phyloP scores from a whole-genome alignment of 2,888 invertebrate genomes.

The Pollenia griseotomentosa region DNA sequence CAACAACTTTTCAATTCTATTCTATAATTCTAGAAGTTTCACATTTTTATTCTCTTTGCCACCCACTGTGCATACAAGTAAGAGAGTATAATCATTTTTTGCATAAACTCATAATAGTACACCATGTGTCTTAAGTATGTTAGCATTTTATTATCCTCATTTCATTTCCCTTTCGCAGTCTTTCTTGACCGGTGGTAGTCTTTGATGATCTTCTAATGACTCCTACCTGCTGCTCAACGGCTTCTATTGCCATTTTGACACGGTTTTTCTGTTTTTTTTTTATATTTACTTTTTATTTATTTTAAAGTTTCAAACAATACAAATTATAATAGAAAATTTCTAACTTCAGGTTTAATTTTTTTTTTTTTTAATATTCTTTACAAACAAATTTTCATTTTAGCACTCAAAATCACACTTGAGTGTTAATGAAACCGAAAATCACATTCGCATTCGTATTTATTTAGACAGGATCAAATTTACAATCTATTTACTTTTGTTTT shows the following conservation, averaged over 20 bases:
- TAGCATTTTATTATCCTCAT: background rate
- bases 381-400: slow-evolving; percentile 37
- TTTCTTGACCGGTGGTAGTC: slow-evolving; percentile 65
- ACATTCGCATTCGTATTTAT: slow-evolving; percentile 51
- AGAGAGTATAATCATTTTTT: slow-evolving; percentile 40
- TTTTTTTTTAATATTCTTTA: slow-evolving; percentile 32
- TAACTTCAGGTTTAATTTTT: slow-evolving; percentile 19
- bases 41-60: no score
- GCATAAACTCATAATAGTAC: slow-evolving; percentile 48
- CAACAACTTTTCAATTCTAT: no score
- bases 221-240: slow-evolving; percentile 54
- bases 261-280: slow-evolving; percentile 52
- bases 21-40: no score
- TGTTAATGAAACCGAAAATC: slow-evolving; percentile 66
- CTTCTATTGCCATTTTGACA: slow-evolving; percentile 60
- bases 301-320: slow-evolving; percentile 3
- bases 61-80: slow-evolving; percentile 7
- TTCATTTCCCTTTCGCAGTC: slow-evolving; percentile 8
- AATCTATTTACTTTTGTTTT: slow-evolving; percentile 49
- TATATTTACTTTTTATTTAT: slow-evolving; percentile 50
- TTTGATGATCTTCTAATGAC: slow-evolving; percentile 59
- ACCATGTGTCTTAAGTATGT: slow-evolving; percentile 48
- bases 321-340: slow-evolving; percentile 26
- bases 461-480: slow-evolving; percentile 55
- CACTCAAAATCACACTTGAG: slow-evolving; percentile 66